Conservation (phyloP, 2,888 invertebrate species). For the Acrocera orbiculus region DNA sequence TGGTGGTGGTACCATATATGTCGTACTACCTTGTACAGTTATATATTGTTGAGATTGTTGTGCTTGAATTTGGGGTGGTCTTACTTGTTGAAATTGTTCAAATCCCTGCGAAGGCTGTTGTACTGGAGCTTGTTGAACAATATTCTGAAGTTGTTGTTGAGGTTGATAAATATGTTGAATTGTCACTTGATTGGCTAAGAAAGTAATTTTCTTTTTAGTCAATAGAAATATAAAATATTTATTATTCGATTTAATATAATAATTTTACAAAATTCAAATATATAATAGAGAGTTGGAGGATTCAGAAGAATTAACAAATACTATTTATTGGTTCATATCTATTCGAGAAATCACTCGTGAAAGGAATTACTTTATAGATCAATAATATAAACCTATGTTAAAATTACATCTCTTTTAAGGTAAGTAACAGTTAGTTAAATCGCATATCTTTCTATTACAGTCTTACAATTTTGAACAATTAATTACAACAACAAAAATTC, state of each 20-base stretch:
- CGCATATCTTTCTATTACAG: too few relatives aligned
- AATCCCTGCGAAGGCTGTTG: constrained; percentile 5
- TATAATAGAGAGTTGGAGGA: background rate
- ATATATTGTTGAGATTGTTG: constrained; percentile 13
- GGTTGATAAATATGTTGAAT: constrained; percentile 15
- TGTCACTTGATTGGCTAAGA: constrained; percentile 13
- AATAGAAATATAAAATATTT: background rate
- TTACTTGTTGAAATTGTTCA: constrained; percentile 9
- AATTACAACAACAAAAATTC: too few relatives aligned
- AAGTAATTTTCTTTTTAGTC: background rate
- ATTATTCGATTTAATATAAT: background rate
- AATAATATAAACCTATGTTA: too few relatives aligned
- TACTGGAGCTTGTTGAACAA: constrained; percentile 10
- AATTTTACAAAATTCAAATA: too few relatives aligned
- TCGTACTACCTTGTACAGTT: constrained; percentile 14
- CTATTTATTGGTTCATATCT: too few relatives aligned
- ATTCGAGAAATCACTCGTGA: too few relatives aligned
- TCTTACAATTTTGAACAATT: too few relatives aligned
- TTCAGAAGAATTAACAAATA: too few relatives aligned
- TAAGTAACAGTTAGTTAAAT: too few relatives aligned
- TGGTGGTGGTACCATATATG: constrained; percentile 15
- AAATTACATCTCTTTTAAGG: too few relatives aligned
- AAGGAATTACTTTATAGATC: too few relatives aligned
- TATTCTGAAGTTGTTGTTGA: constrained; percentile 13
- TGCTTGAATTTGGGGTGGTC: constrained; percentile 11